phyloP scores from a whole-genome alignment of 1,140 invertebrate species.

The Lordiphosa collinella region DNA sequence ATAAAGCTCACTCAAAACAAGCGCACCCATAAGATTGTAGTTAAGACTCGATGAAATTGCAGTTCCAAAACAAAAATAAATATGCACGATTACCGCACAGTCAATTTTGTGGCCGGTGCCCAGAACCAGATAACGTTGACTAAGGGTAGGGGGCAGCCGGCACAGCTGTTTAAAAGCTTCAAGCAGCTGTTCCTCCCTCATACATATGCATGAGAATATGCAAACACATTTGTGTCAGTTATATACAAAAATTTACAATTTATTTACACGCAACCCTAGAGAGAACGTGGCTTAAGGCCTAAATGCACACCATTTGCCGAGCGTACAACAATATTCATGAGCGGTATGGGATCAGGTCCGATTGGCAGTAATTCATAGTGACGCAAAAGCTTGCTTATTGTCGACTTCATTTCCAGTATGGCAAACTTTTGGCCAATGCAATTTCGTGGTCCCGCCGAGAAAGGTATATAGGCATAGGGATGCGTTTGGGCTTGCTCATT shows the following conservation, averaged over 20 bases:
- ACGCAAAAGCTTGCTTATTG: conserved; percentile 76
- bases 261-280: neutral
- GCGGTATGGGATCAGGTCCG: conserved; percentile 37
- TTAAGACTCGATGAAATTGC: too few relatives aligned
- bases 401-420: conserved; percentile 86
- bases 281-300: conserved; percentile 37
- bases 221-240: too few relatives aligned
- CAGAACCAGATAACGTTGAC: too few relatives aligned
- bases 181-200: neutral
- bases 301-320: conserved; percentile 57
- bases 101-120: too few relatives aligned
- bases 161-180: too few relatives aligned
- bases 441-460: conserved; percentile 84
- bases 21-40: too few relatives aligned
- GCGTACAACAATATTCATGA: conserved; percentile 53
- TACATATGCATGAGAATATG: neutral
- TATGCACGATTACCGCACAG: too few relatives aligned
- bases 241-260: too few relatives aligned
- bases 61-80: too few relatives aligned
- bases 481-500: conserved; percentile 74
- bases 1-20: too few relatives aligned
- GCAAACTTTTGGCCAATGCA: conserved; percentile 90
- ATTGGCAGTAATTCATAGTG: conserved; percentile 65
- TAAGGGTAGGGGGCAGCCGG: too few relatives aligned
- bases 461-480: conserved; percentile 82